A percentile compares a stretch with the other conserved stretches of the same genome.
phyloP scores from a whole-genome alignment of 2,797 vertebrate species.

The Urophycis tenuis region DNA sequence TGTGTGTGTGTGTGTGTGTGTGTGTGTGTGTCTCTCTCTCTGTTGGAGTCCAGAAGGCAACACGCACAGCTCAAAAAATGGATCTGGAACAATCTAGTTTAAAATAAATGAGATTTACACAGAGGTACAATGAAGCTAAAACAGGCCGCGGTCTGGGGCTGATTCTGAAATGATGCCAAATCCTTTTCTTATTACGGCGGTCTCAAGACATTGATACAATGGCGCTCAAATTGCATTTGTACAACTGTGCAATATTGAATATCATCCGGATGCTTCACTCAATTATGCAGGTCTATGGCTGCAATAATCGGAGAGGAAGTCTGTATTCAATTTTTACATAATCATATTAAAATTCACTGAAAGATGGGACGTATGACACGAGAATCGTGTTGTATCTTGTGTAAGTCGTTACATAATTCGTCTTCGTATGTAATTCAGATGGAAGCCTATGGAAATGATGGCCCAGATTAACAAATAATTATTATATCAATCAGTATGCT shows the following conservation, averaged over 20 bases:
- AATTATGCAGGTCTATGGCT: not conserved
- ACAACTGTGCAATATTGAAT: not conserved
- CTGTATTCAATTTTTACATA: not conserved
- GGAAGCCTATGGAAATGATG: not conserved
- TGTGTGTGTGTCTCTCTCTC: no score
- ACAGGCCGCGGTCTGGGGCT: no score
- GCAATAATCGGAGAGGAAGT: not conserved
- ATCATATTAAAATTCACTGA: not conserved
- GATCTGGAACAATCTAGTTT: conserved; percentile 21
- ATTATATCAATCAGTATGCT: not conserved
- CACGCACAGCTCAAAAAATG: conserved; percentile 13
- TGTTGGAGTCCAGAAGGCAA: not conserved
- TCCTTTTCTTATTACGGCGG: not conserved
- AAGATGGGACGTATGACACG: not conserved
- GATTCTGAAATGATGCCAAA: not conserved
- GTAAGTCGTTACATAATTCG: no score
- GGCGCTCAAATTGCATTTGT: not conserved
- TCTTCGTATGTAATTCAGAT: not conserved
- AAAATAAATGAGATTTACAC: conserved; percentile 36
- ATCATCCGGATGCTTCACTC: not conserved
- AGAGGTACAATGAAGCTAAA: conserved; percentile 22
- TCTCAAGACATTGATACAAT: not conserved
- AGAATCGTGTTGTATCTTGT: not conserved
- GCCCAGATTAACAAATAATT: not conserved
- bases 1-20: no score